Conservation (phyloP, 2,113 vertebrate species). For the Talpa occidentalis region DNA sequence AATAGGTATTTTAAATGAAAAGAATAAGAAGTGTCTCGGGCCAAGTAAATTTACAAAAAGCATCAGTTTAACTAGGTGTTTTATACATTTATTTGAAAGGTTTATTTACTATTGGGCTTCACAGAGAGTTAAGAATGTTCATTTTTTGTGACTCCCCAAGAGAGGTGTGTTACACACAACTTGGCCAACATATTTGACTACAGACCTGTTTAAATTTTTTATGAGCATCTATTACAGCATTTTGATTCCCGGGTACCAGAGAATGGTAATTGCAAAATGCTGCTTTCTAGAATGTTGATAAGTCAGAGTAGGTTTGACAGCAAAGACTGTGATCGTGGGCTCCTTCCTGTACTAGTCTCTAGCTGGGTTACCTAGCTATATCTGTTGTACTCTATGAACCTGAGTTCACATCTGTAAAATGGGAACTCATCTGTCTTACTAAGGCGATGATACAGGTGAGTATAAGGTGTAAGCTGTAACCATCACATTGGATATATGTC, state of each 20-base stretch:
- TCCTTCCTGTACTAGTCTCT: too few relatives aligned
- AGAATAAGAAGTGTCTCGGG: background rate
- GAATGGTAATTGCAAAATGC: background rate
- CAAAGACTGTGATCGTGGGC: background rate
- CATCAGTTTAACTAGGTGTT: background rate
- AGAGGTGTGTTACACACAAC: background rate
- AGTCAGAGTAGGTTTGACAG: background rate
- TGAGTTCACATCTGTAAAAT: background rate
- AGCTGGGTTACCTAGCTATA: too few relatives aligned
- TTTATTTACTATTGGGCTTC: slow-evolving; percentile 10
- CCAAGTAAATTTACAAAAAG: slow-evolving; percentile 23
- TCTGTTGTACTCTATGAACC: background rate
- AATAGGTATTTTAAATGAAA: slow-evolving; percentile 46
- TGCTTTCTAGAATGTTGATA: too few relatives aligned
- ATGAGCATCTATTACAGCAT: background rate
- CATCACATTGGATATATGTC: background rate
- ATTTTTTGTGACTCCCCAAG: background rate
- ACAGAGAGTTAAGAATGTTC: background rate
- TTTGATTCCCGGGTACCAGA: too few relatives aligned
- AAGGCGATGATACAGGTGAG: background rate
- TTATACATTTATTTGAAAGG: background rate
- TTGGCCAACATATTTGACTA: background rate
- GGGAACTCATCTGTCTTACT: background rate
- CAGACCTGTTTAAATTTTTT: background rate
- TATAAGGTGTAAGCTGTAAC: background rate